phyloP scores from a whole-genome alignment of 2,888 invertebrate genomes.

The Ligdia adustata region DNA sequence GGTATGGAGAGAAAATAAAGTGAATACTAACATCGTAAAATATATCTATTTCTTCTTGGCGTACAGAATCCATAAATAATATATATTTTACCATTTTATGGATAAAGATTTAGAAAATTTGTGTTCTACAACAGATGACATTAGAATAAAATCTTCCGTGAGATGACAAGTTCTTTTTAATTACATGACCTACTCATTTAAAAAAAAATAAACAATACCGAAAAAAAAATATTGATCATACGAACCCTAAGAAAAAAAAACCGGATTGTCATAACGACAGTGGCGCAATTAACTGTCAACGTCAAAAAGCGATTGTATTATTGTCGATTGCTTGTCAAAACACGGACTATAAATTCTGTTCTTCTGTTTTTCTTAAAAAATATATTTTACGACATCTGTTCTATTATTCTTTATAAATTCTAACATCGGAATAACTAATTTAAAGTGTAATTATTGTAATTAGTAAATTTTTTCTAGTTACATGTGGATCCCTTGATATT shows the following conservation, averaged over 20 bases:
- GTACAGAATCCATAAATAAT: conserved; percentile 57
- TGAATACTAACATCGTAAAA: conserved; percentile 57
- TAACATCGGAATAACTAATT: conserved; percentile 1
- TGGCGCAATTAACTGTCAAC: conserved; percentile 12
- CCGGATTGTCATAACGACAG: too few species aligned
- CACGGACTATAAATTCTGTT: conserved; percentile 64
- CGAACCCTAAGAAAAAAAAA: too few species aligned
- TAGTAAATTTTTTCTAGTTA: conserved; percentile 30
- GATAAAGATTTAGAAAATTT: too few species aligned
- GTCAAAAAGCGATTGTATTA: too few species aligned
- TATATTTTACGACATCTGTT: conserved; percentile 25
- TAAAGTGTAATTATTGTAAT: conserved; percentile 15
- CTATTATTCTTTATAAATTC: conserved; percentile 8
- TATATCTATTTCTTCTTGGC: conserved; percentile 64
- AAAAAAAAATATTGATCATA: too few species aligned
- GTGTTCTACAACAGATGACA: too few species aligned
- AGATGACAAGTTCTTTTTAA: too few species aligned
- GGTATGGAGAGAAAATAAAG: too few species aligned
- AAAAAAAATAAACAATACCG: too few species aligned
- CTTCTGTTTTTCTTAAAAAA: conserved; percentile 44
- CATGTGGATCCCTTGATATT: conserved; percentile 61
- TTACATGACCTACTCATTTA: too few species aligned
- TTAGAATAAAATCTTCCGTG: too few species aligned
- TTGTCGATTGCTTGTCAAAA: conserved; percentile 60
- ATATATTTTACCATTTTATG: conserved; percentile 60